Evolutionary conservation across 2,113 vertebrate species (phyloP).

Genomic region (Globicephala melas): DNA sequence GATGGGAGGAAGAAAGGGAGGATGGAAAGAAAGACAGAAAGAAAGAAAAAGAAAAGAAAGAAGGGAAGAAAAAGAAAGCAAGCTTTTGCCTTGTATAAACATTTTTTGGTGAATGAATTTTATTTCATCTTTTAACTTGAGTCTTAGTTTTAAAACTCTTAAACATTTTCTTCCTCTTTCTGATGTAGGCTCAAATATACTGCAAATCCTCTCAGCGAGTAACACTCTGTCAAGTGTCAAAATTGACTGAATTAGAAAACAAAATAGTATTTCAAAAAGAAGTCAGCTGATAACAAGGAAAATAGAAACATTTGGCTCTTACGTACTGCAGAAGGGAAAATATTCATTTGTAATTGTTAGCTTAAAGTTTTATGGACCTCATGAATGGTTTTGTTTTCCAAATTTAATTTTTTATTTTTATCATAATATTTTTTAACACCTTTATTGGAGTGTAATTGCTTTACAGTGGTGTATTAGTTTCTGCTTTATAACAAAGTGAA

Average conservation of each 20-base stretch:
- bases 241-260: constrained; percentile 6
- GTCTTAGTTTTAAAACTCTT: not conserved
- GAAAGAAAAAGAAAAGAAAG: not conserved
- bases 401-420: constrained; percentile 30
- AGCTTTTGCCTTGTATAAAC: not conserved
- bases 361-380: constrained; percentile 12
- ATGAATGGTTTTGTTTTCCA: constrained; percentile 19
- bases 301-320: constrained; percentile 47
- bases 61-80: not conserved
- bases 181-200: not conserved
- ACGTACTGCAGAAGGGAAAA: not conserved
- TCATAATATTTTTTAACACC: no score
- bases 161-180: not conserved
- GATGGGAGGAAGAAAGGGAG: no score
- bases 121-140: not conserved
- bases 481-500: no score
- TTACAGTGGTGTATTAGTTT: no score
- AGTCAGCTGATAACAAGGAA: not conserved
- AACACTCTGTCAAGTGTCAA: constrained; percentile 51
- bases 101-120: constrained; percentile 8
- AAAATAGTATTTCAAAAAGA: constrained; percentile 44
- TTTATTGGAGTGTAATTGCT: no score
- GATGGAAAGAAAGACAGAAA: no score
- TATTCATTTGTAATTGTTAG: not conserved
- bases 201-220: constrained; percentile 17